phyloP scores from a whole-genome alignment of 2,797 vertebrate genomes.

The Rousettus madagascariensis region DNA sequence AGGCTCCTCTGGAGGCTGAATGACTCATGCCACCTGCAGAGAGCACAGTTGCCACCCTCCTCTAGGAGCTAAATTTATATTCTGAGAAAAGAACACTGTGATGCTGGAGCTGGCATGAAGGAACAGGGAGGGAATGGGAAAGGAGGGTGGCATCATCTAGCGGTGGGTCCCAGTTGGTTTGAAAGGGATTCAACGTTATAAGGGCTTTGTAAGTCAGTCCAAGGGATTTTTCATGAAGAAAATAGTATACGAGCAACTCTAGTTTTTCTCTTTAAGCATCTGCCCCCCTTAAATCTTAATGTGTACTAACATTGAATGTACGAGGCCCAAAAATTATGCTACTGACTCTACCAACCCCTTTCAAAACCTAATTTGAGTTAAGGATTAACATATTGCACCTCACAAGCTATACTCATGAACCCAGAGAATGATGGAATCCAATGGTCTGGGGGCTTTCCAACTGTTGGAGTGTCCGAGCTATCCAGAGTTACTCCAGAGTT shows the following conservation, averaged over 20 bases:
- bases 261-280: not conserved
- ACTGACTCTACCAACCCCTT: not conserved
- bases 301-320: not conserved
- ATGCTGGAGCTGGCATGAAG: not conserved
- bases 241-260: not conserved
- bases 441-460: not conserved
- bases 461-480: not conserved
- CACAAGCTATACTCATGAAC: not conserved
- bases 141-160: not conserved
- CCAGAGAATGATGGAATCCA: not conserved
- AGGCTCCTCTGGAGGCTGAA: not conserved
- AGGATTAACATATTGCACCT: not conserved
- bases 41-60: slow-evolving; percentile 15
- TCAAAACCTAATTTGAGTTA: not conserved
- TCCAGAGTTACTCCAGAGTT: not conserved
- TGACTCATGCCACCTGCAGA: slow-evolving; percentile 36
- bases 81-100: slow-evolving; percentile 22
- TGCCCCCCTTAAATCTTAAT: not conserved
- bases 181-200: not conserved
- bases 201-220: not conserved
- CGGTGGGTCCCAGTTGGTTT: not conserved
- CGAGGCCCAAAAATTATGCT: not conserved
- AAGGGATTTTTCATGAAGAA: not conserved
- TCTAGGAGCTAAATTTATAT: slow-evolving; percentile 44
- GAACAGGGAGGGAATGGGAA: not conserved